These are phyloP conservation scores for Taxidea taxus DNA, from an alignment of 2,113 vertebrate genomes.

Conservation along the genomic window DNA sequence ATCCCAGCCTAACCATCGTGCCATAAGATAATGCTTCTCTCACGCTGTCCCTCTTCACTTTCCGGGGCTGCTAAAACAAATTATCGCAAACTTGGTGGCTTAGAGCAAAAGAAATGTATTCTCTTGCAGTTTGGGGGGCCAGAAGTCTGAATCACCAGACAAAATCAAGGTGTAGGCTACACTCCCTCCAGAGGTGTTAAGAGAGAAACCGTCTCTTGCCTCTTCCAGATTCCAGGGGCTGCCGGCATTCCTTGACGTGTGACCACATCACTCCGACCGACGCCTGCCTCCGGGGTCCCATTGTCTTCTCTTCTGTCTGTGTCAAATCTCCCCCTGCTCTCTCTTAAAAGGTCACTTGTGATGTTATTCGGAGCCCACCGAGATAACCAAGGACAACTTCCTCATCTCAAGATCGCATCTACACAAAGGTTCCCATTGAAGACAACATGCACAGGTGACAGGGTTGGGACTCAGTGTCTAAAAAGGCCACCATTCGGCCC, in stretches of 20 bases:
- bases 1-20: background rate
- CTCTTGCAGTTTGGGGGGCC: background rate
- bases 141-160: background rate
- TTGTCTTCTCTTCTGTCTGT: background rate
- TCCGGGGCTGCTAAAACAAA: background rate
- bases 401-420: background rate
- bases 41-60: rapidly evolving
- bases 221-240: background rate
- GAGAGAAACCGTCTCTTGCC: background rate
- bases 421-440: background rate
- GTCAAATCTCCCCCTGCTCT: background rate
- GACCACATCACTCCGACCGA: rapidly evolving
- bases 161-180: background rate
- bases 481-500: background rate
- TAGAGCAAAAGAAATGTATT: background rate
- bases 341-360: background rate
- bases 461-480: background rate
- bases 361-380: too few species aligned
- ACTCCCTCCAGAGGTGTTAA: background rate
- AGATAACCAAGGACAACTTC: background rate
- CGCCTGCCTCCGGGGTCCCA: background rate
- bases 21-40: rapidly evolving
- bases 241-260: background rate
- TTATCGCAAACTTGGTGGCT: background rate
- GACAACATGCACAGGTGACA: background rate